Evolutionary conservation across 2,113 vertebrate species (phyloP).

Genomic region (Neopipo cinnamomea): DNA sequence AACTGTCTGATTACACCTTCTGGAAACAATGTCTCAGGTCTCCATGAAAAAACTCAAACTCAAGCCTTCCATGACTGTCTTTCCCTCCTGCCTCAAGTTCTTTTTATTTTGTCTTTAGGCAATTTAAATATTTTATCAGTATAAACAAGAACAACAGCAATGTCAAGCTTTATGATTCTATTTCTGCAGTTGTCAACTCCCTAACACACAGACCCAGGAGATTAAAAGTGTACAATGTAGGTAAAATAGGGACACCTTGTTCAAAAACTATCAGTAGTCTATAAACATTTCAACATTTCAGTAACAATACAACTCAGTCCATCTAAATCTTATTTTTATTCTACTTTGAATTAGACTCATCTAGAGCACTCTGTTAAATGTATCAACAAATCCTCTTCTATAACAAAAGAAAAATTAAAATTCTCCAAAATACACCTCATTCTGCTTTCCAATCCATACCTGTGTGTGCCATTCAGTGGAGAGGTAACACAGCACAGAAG

Average conservation of each 20-base stretch:
- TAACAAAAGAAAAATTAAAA: no score
- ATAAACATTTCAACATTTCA: background rate
- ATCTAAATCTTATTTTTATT: background rate
- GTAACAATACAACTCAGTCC: background rate
- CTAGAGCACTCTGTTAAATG: background rate
- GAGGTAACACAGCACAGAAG: no score
- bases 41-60: background rate
- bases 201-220: background rate
- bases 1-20: background rate
- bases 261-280: background rate
- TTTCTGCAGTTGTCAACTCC: background rate
- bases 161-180: background rate
- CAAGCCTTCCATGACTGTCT: background rate
- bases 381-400: no score
- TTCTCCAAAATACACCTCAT: no score
- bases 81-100: background rate
- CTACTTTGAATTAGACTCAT: background rate
- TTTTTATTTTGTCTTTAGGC: background rate
- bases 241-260: background rate
- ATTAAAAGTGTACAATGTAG: background rate
- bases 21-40: background rate
- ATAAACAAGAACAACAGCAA: background rate
- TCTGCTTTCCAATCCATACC: no score
- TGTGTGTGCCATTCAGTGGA: no score
- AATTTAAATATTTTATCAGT: constrained; percentile 29